Percentiles rank a stretch among this genome's conserved stretches.
phyloP scores from a whole-genome alignment of 2,888 invertebrate genomes.

The Hydroisotoma schaefferi region DNA sequence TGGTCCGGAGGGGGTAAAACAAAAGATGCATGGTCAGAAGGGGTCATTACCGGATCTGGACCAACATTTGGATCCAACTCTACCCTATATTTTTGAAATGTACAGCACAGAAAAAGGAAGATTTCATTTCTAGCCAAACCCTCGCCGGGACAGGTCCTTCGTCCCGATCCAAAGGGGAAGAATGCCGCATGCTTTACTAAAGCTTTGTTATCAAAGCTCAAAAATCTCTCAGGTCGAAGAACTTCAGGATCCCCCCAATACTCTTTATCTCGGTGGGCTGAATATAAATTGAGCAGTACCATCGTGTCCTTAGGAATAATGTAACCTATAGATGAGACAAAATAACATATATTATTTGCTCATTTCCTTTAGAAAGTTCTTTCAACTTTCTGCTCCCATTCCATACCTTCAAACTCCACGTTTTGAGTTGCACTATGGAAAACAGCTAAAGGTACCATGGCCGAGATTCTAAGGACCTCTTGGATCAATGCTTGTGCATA shows the following conservation, averaged over 20 bases:
- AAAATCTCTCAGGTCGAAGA: constrained; percentile 39
- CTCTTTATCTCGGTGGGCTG: constrained; percentile 30
- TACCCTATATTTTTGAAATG: constrained; percentile 32
- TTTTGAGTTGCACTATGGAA: constrained; percentile 28
- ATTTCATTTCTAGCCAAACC: constrained; percentile 29
- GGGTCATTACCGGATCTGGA: constrained; percentile 27
- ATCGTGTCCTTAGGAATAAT: constrained; percentile 37
- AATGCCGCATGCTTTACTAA: constrained; percentile 35
- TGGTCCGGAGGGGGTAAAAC: constrained; percentile 31
- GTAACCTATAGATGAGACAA: too few species aligned
- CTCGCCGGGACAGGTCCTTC: constrained; percentile 34
- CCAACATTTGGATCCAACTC: constrained; percentile 22
- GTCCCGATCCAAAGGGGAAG: constrained; percentile 31
- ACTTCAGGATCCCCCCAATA: constrained; percentile 41
- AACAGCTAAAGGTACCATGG: constrained; percentile 24
- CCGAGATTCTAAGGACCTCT: constrained; percentile 22
- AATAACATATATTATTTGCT: constrained; percentile 4
- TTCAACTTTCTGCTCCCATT: too few species aligned
- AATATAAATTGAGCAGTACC: constrained; percentile 34
- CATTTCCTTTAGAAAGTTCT: too few species aligned
- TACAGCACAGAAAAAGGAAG: constrained; percentile 24
- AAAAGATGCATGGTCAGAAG: too few species aligned
- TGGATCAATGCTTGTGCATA: constrained; percentile 28
- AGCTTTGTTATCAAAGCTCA: constrained; percentile 23
- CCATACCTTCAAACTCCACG: constrained; percentile 13